Base-by-base conservation (phyloP, 2,797 vertebrate species). In the Bovichtus diacanthus region DNA sequence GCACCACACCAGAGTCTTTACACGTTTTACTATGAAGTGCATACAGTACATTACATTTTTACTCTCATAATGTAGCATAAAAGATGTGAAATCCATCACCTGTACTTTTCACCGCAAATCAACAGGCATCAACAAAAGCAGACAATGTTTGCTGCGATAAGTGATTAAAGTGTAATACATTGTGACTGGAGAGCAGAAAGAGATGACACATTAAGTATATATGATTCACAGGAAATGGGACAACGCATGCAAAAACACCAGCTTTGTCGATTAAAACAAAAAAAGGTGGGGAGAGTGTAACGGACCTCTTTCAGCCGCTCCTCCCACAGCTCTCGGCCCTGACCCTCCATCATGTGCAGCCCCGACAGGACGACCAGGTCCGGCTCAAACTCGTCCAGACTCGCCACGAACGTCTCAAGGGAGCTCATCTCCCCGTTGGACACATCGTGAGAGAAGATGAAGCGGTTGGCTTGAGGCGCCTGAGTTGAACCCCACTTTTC, bases 271-370 rank as follows among this genome's bases (percentile, higher is more conserved):
- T 44, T 16, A 21, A 50, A 13, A 27, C 27, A 59, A 71, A n/a
- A 47, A 47, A 2, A 9, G 7, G 10, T 23, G 1, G 6, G 39
- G 27, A 21, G 18, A 29, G 7, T 5, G 8, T 3, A 8, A n/a
- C 70, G 61, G 31, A 98, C 98, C 96, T 99, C 96, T 83, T 96
- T 89, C 36, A 99, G 95, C 3, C 98, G 93, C 29, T 94, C 94
- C 84, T 96, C 95, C 89, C 97, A 96, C 58, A 96, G 83, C 71
- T 96, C 94, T 23, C 93, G 93, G 86, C 95, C 97, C 87, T 97
- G 97, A 58, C 98, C 98, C 85, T 99, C 98, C 98, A 99, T 99
- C 98, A 99, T 99, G 90, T 99, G 98, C 49, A 99, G 93, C 19
- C 98, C 98, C 0, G 98, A 99, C 64, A 99, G 95, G 31, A 99